A percentile compares a stretch with the other conserved stretches of the same genome.
Evolutionary conservation across 2,797 vertebrate species (phyloP).

Genomic region (Pachyuromys duprasi): DNA sequence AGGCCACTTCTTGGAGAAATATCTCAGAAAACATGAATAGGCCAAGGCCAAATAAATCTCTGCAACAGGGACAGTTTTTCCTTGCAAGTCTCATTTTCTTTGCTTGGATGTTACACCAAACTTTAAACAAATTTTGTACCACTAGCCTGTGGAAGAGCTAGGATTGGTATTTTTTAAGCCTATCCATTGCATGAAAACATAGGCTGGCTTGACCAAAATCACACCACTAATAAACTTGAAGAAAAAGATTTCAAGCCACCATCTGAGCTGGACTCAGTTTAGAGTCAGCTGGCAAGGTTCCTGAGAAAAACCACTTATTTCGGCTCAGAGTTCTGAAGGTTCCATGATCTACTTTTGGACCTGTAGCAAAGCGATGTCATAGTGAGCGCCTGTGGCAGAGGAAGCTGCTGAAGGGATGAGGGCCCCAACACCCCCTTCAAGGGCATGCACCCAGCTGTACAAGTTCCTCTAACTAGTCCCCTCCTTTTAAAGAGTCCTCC

Average conservation of each 20-base stretch:
- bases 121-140: slow-evolving; percentile 17
- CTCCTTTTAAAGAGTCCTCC: neutral
- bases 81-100: neutral
- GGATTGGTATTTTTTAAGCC: neutral
- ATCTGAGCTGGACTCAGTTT: neutral
- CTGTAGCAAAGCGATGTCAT: neutral
- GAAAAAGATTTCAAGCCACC: slow-evolving; percentile 15
- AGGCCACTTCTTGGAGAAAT: neutral
- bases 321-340: neutral
- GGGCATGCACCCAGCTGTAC: neutral
- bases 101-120: neutral
- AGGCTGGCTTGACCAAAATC: neutral
- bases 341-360: neutral
- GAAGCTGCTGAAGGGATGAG: neutral
- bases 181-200: neutral
- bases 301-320: neutral
- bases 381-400: neutral
- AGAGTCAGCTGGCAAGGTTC: neutral
- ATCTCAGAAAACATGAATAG: neutral
- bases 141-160: neutral
- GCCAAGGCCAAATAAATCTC: neutral
- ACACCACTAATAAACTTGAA: neutral
- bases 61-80: neutral
- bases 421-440: neutral
- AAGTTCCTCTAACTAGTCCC: neutral